phyloP scores from a whole-genome alignment of 2,113 vertebrate species.

The Mus spicilegus region DNA sequence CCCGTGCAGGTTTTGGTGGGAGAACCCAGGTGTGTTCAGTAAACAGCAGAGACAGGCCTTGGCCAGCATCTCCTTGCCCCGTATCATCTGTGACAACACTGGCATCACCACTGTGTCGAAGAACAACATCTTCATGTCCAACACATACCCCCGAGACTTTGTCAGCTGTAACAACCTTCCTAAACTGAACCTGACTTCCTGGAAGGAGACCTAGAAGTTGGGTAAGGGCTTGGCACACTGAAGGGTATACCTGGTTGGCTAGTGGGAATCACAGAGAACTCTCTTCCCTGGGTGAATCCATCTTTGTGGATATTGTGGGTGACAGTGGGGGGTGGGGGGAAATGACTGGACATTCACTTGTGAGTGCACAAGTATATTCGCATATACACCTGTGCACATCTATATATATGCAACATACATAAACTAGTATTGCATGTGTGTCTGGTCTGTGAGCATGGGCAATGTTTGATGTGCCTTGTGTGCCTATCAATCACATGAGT shows the following conservation, averaged over 20 bases:
- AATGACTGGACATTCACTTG: not conserved
- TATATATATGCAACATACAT: too few species aligned
- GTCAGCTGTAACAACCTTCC: constrained; percentile 73
- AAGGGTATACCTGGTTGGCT: not conserved
- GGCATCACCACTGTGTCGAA: constrained; percentile 88
- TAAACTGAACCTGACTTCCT: constrained; percentile 70
- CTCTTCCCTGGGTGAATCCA: not conserved
- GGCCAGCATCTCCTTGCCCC: constrained; percentile 87
- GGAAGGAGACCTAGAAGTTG: constrained; percentile 72
- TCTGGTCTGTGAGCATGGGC: not conserved
- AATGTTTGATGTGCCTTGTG: not conserved
- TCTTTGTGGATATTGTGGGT: not conserved
- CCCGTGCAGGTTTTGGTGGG: constrained; percentile 90
- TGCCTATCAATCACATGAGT: not conserved
- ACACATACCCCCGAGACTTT: constrained; percentile 76
- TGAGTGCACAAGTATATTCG: not conserved
- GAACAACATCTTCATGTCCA: constrained; percentile 89
- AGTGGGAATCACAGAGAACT: not conserved
- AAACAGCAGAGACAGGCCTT: constrained; percentile 85
- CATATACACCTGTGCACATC: fast-evolving
- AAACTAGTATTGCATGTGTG: not conserved
- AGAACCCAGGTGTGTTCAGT: constrained; percentile 89
- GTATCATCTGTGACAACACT: constrained; percentile 94
- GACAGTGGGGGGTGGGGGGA: not conserved
- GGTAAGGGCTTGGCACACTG: not conserved